Evolutionary conservation across 2,888 invertebrate genomes (phyloP).

Genomic region (Venustoraphidia nigricollis): DNA sequence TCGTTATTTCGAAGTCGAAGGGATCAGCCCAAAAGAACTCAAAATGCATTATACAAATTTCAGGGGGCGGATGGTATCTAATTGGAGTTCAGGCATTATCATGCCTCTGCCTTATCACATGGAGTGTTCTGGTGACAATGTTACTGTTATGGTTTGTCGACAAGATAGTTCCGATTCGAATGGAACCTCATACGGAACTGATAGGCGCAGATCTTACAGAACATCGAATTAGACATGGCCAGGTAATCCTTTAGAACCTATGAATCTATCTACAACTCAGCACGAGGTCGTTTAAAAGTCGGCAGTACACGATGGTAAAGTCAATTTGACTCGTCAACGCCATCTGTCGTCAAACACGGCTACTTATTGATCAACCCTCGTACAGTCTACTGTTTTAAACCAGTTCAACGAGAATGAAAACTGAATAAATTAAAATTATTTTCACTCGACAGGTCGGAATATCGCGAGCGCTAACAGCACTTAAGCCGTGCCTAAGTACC

Average conservation of each 20-base stretch:
- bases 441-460: slow-evolving; percentile 34
- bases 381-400: too few relatives aligned
- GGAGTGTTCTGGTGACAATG: slow-evolving; percentile 62
- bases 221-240: slow-evolving; percentile 61
- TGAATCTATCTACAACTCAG: too few relatives aligned
- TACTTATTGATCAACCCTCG: too few relatives aligned
- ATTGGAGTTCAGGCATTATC: slow-evolving; percentile 69
- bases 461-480: slow-evolving; percentile 57
- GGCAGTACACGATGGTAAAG: too few relatives aligned
- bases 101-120: slow-evolving; percentile 49
- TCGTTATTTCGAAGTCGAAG: too few relatives aligned
- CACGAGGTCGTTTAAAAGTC: too few relatives aligned
- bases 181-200: slow-evolving; percentile 73
- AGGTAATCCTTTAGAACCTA: slow-evolving; percentile 29
- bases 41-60: background rate
- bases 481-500: slow-evolving; percentile 41
- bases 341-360: too few relatives aligned
- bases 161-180: slow-evolving; percentile 64
- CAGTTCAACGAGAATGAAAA: too few relatives aligned
- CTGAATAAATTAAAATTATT: too few relatives aligned
- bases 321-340: too few relatives aligned
- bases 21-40: too few relatives aligned
- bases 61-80: slow-evolving; percentile 78
- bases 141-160: slow-evolving; percentile 63
- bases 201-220: slow-evolving; percentile 82